Evolutionary conservation across 1,140 invertebrate genomes (phyloP), one percentile per base, ranked within the genome.

Genomic region (Zaprionus tsacasi): DNA sequence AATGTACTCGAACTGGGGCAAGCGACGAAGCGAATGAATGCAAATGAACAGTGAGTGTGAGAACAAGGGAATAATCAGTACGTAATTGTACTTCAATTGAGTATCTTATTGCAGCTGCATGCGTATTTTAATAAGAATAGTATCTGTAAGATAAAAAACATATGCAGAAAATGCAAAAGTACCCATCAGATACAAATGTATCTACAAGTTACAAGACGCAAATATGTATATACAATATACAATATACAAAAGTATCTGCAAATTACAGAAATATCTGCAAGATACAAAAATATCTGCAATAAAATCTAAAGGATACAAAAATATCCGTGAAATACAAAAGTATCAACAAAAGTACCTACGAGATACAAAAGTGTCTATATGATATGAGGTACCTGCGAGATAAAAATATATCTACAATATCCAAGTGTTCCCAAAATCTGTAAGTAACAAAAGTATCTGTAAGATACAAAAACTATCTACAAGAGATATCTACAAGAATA

Each of bases 31-130:
- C 21, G 21, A 50, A 25, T 50, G 45, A 50, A 50, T 50, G 15
- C 17, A 21, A 50, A 50, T 50, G 45, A 50, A 10, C 15, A 50
- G 21, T 10, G 45, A 25, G n/a, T 11, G 10, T 15, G 45, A 50
- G 45, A 50, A 50, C 45, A 50, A 50, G 45, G 21, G 4, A 25
- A 25, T 50, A 50, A 50, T 50, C 45, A 50, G 45, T 21, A 21
- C 40, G 40, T 15, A 8, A 45, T 15, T 45, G 40, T n/a, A 45
- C 40, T 45, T 45, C n/a, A 45, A 15, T 45, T 45, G n/a, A n/a
- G 0, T 45, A 45, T 15, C 7, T 8, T 15, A 45, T 15, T 45
- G n/a, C 7, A 8, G n/a, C 3, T 45, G 40, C 38, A 40, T 40
- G 13, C n/a, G 7, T 1, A 15, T 43, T 7, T 1, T 15, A 0